phyloP scores from a whole-genome alignment of 2,888 invertebrate genomes.

The Sussaba pulchella region DNA sequence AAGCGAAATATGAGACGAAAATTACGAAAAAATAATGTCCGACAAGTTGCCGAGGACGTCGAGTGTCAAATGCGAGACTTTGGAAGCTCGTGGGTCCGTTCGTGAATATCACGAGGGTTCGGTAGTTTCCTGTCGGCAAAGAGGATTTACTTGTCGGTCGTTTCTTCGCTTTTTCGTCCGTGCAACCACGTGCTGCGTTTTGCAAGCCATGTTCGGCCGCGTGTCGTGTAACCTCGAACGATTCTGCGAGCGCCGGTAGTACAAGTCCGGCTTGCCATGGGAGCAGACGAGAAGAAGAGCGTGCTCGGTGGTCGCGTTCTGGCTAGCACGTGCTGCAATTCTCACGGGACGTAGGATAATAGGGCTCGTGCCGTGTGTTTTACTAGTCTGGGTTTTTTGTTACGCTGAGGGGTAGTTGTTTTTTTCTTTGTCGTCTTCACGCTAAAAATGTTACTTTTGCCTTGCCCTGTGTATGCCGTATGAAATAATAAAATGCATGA shows the following conservation, averaged over 20 bases:
- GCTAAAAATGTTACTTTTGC: neutral
- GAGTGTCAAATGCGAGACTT: too few relatives aligned
- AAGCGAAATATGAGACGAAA: conserved; percentile 10
- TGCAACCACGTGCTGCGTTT: conserved; percentile 42
- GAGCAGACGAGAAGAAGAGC: conserved; percentile 32
- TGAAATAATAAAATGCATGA: neutral
- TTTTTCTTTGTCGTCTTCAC: neutral
- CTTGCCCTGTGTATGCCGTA: neutral
- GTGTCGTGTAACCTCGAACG: conserved; percentile 45
- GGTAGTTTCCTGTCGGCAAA: neutral
- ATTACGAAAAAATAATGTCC: conserved; percentile 14
- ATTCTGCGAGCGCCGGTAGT: conserved; percentile 7
- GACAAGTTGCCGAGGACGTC: conserved; percentile 3
- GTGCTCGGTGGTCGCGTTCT: conserved; percentile 53
- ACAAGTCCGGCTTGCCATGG: conserved; percentile 24
- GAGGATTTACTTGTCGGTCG: conserved; percentile 30
- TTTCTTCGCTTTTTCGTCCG: conserved; percentile 15
- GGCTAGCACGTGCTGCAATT: conserved; percentile 70
- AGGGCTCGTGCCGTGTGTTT: conserved; percentile 59
- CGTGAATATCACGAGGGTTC: conserved; percentile 35
- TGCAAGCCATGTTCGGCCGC: conserved; percentile 29
- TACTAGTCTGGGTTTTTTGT: conserved; percentile 58
- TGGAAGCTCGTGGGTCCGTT: too few relatives aligned
- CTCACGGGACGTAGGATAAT: conserved; percentile 67
- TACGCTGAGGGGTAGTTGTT: conserved; percentile 13